Conservation (phyloP, 2,888 invertebrate genomes). For the Latrodectus hesperus region DNA sequence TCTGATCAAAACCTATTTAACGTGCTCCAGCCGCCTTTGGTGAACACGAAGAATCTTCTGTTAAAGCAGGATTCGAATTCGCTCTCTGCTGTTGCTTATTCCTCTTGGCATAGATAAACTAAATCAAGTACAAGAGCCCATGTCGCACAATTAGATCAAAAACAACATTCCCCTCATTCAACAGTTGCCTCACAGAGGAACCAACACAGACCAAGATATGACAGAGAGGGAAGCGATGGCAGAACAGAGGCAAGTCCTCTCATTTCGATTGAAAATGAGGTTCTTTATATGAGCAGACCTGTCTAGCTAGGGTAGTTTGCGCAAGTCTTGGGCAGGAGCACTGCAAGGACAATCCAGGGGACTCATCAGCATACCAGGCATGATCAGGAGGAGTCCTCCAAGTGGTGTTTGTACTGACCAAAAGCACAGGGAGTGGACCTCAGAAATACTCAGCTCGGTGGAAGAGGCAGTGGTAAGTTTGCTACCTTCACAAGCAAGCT, state of each 20-base stretch:
- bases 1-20: too few relatives aligned
- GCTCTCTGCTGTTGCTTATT: not conserved
- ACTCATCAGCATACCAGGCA: too few relatives aligned
- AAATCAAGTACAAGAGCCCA: not conserved
- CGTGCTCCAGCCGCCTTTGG: too few relatives aligned
- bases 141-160: not conserved
- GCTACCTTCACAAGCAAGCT: not conserved
- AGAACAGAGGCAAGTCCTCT: not conserved
- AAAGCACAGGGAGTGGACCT: constrained; percentile 13
- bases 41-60: too few relatives aligned
- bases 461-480: not conserved
- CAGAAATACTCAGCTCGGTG: not conserved
- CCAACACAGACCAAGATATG: not conserved
- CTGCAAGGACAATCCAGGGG: too few relatives aligned
- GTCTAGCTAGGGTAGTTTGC: not conserved
- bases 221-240: too few relatives aligned
- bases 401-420: not conserved
- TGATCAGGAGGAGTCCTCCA: too few relatives aligned
- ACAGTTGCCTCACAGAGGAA: not conserved
- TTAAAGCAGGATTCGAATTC: too few relatives aligned
- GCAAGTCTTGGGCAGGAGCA: too few relatives aligned
- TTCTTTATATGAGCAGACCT: not conserved
- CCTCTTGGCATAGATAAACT: not conserved
- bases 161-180: not conserved
- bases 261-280: not conserved